phyloP scores from a whole-genome alignment of 2,113 vertebrate genomes.

The Charadrius vociferus region DNA sequence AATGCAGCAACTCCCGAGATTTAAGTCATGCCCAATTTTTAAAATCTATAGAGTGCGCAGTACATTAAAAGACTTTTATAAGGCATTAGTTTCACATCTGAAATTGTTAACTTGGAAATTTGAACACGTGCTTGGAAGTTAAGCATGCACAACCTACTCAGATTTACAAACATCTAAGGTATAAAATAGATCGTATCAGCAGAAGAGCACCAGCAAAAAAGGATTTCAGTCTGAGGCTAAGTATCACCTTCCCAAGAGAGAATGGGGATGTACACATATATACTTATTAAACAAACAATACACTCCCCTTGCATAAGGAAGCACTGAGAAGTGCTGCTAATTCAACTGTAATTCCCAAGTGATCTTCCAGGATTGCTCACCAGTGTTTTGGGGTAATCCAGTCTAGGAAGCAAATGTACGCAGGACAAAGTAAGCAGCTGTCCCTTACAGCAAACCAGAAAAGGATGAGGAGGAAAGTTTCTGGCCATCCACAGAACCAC shows the following conservation, averaged over 20 bases:
- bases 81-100: not conserved
- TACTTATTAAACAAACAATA: not conserved
- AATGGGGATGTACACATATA: not conserved
- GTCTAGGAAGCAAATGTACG: no score
- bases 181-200: not conserved
- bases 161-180: not conserved
- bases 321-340: no score
- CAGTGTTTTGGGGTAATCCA: no score
- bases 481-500: rapidly evolving
- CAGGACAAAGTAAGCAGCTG: no score
- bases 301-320: no score
- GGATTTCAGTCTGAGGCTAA: not conserved
- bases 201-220: not conserved
- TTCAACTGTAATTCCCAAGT: no score
- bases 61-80: not conserved
- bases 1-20: not conserved
- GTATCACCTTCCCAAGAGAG: not conserved
- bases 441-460: no score
- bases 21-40: not conserved
- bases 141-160: not conserved
- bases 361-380: no score
- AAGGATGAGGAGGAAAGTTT: not conserved
- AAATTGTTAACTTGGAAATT: not conserved
- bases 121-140: not conserved
- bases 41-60: rapidly evolving